phyloP scores from a whole-genome alignment of 2,797 vertebrate species.

The Mycteria americana region DNA sequence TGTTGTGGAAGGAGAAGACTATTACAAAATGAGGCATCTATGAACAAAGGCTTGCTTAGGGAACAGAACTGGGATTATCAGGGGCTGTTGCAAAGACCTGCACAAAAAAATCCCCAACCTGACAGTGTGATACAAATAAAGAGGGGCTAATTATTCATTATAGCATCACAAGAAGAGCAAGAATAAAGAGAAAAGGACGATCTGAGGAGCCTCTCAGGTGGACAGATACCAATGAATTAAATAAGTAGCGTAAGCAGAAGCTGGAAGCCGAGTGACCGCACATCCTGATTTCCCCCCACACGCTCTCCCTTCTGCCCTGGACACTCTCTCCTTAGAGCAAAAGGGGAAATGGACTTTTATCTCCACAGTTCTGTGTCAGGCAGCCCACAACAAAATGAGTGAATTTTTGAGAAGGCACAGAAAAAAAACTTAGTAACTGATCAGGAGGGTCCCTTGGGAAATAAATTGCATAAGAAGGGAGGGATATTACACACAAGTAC shows the following conservation, averaged over 20 bases:
- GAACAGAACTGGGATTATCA: background rate
- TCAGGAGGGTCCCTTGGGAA: background rate
- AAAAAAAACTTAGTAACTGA: background rate
- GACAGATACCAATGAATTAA: background rate
- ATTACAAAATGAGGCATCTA: background rate
- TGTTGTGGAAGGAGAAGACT: background rate
- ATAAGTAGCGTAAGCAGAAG: background rate
- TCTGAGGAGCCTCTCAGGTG: background rate
- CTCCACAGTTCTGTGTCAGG: background rate
- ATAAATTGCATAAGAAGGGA: background rate
- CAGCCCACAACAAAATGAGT: background rate
- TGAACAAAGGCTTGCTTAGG: background rate
- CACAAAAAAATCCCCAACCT: background rate
- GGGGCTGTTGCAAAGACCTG: background rate
- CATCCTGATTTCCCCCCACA: rapidly evolving
- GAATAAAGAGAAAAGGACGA: background rate
- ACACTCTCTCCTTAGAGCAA: background rate
- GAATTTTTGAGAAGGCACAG: background rate
- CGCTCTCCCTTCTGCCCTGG: background rate
- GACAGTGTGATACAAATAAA: background rate
- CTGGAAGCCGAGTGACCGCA: background rate
- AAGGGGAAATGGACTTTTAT: background rate
- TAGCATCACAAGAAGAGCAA: background rate
- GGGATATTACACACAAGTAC: background rate
- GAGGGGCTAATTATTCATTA: background rate